Evolutionary conservation across 2,888 invertebrate genomes (phyloP), one percentile per base, ranked within the genome.

Genomic region (Limnephilus marmoratus): DNA sequence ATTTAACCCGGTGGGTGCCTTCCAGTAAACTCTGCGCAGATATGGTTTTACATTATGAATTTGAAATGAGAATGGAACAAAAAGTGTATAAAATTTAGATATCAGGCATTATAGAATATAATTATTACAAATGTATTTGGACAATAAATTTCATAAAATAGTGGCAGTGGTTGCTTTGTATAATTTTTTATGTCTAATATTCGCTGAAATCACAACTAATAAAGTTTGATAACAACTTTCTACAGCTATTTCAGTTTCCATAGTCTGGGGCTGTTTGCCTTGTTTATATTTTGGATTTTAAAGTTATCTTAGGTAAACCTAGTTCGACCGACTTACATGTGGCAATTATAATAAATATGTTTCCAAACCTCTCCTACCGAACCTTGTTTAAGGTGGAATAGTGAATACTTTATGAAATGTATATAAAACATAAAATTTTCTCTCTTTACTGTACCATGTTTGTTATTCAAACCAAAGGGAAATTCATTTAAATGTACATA

Each of bases 81-180:
- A 83, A 45, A 49, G 68, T 89, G 89, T 89, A 81, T 81, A 81
- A 81, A 89, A 80, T 45, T 53, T 80, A 89, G n/a, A 68, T 13
- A 89, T 81, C 80, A 89, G 53, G 34, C 89, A 34, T 89, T 89
- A 86, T 31, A 68, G 29, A 87, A 87, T 87, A 87, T 89, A 80
- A 89, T 80, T n/a, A 89, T 68, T 68, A 68, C 68, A 89, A 89
- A 80, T 89, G 85, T 90, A 90, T 68, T 90, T 90, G 68, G 83
- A 90, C 83, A 90, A 85, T 85, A 85, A 90, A 49, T 34, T 90
- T 53, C 90, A 45, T 85, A 90, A 91, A 45, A 68, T 91, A 91
- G 85, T 91, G 91, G 91, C 91, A 91, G 91, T 91, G 91, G 31
- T 88, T 89, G 88, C 80, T 89, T 37, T 31, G 45, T 89, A 80